Conservation (phyloP, 2,113 vertebrate genomes). For the Shinisaurus crocodilurus region DNA sequence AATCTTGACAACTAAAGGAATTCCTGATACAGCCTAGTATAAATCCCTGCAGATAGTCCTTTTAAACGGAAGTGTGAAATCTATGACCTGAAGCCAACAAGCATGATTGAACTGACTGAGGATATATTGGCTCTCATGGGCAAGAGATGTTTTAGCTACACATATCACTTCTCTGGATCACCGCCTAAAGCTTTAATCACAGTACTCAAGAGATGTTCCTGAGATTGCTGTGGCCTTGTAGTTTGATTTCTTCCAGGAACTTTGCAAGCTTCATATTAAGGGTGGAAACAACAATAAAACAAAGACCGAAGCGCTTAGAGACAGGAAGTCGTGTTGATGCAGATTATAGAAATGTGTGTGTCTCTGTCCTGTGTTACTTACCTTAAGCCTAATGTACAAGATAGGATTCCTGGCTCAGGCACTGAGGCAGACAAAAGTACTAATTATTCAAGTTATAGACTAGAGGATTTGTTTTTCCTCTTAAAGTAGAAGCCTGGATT, state of each 20-base stretch:
- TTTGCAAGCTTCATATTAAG: neutral
- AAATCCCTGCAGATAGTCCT: neutral
- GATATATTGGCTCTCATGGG: neutral
- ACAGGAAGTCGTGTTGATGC: slow-evolving; percentile 14
- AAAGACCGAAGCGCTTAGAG: neutral
- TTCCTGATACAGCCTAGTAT: neutral
- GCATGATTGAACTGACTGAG: neutral
- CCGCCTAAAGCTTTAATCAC: too few relatives aligned
- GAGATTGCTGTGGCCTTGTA: neutral
- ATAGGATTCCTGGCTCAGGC: neutral
- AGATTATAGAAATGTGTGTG: neutral
- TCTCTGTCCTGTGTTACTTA: slow-evolving; percentile 12
- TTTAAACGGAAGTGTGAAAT: neutral
- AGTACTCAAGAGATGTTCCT: neutral
- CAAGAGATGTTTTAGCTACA: neutral
- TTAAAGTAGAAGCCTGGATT: neutral
- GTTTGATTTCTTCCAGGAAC: slow-evolving; percentile 3
- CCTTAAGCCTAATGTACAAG: slow-evolving; percentile 47
- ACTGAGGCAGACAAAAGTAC: slow-evolving; percentile 51
- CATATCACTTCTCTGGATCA: too few relatives aligned
- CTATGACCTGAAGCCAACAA: neutral
- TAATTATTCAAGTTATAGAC: slow-evolving; percentile 49
- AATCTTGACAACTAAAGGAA: neutral
- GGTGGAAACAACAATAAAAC: neutral
- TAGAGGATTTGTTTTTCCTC: neutral